Evolutionary conservation across 64 coral and sea anemone genomes (phyloP), one percentile per base, ranked within the genome.

Genomic region (Pocillopora damicornis): DNA sequence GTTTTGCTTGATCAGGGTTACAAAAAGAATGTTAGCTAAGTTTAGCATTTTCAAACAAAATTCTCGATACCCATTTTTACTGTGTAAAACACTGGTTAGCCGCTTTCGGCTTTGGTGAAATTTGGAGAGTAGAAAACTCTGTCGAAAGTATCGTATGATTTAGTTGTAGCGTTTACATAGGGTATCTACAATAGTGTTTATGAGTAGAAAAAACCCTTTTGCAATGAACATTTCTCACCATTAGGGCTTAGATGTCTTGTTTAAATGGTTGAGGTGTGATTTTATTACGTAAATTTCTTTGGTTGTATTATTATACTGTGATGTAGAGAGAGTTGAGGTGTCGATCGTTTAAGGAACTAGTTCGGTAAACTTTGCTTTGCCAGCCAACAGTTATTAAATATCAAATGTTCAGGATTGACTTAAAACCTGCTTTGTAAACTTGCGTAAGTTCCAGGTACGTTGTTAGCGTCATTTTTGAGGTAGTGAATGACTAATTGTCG

Each of bases 11-110:
- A 72, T 42, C 58, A 72, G 10, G 9, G 38, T 51, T 51, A 65
- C 11, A 58, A 73, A 85, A 85, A 38, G 81, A 68, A 65, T 72
- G 64, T 85, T 85, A 58, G 38, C 17, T 12, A 85, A 68, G 36
- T 58, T 73, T 58, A 72, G 81, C 81, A 63, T 65, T 90, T 83
- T 90, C 58, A 15, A 23, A 83, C 73, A 73, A 56, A 90, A 76
- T 82, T 90, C 35, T 61, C 20, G 73, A 90, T 84, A 84, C 59
- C 58, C 56, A 65, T 83, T 90, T 90, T 90, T 90, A 90, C 89
- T 90, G 81, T 90, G 89, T 90, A 90, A 90, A 90, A 90, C 89
- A 74, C 38, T 84, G 89, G 89, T 90, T 80, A 69, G 74, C 79
- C 89, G 79, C 25, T 51, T 75, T 90, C 36, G 89, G 89, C 89